Evolutionary conservation across 2,113 vertebrate genomes (phyloP), one percentile per base, ranked within the genome.

Genomic region (Phrynosoma blainvillii): DNA sequence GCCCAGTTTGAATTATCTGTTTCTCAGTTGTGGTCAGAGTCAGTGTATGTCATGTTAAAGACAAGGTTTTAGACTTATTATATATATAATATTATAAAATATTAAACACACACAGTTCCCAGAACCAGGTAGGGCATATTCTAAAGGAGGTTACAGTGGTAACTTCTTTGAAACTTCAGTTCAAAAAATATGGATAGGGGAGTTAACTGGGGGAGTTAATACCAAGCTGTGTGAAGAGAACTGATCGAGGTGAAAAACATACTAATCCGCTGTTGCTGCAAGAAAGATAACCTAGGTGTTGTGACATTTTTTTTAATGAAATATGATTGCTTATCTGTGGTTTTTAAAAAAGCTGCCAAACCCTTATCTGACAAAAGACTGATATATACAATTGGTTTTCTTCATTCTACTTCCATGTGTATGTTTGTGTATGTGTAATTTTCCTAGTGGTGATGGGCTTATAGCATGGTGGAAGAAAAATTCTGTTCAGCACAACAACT

Each of bases 41-140:
- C 92, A 93, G 89, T 71, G 81, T 79, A 90, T 85, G 86, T 95
- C 93, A 85, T 78, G 89, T 83, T 90, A 93, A 86, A 87, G 82
- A 91, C 92, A 78, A 79, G 89, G 89, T 89, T 89, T 92, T 88
- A 92, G 80, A 83, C 82, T n/a, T n/a, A n/a, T n/a, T n/a, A n/a
- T n/a, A n/a, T n/a, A n/a, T n/a, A n/a, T n/a, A n/a, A n/a, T n/a
- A n/a, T n/a, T n/a, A n/a, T n/a, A n/a, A n/a, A n/a, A n/a, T n/a
- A 93, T 2, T 2, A 47, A 47, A 47, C 91, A 83, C 82, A 93
- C 62, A 70, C n/a, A 88, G 80, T 82, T 95, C 91, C 90, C 90
- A 92, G 91, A 40, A 90, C 0, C 40, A 89, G 80, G 91, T 88
- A 89, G 83, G 83, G 87, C 80, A 36, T 40, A 74, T 94, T 93